Conservation (phyloP, 2,888 invertebrate genomes). For the Horisme vitalbata region DNA sequence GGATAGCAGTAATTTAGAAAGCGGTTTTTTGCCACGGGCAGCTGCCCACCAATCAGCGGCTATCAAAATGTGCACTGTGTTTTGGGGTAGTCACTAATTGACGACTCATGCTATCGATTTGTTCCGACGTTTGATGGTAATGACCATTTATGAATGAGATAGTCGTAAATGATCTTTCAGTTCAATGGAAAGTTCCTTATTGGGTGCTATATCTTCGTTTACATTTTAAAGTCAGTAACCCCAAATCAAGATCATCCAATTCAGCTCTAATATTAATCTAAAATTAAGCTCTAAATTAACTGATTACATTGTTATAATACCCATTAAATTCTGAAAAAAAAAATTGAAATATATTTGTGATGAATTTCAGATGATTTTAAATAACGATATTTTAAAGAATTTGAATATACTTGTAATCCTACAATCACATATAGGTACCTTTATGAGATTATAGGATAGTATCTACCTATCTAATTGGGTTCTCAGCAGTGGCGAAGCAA, state of each 20-base stretch:
- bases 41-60: slow-evolving; percentile 66
- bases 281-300: no score
- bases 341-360: no score
- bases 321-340: no score
- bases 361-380: no score
- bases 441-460: no score
- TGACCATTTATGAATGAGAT: slow-evolving; percentile 30
- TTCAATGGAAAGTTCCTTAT: slow-evolving; percentile 6
- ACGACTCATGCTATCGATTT: slow-evolving; percentile 58
- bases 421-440: no score
- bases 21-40: slow-evolving; percentile 74
- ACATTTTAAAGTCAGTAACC: slow-evolving; percentile 14
- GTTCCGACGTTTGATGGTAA: slow-evolving; percentile 37
- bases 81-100: slow-evolving; percentile 56
- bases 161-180: slow-evolving; percentile 15
- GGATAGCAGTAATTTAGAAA: slow-evolving; percentile 76
- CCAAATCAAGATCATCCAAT: no score
- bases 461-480: no score
- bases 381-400: no score
- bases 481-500: background rate
- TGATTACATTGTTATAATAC: no score
- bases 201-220: slow-evolving; percentile 1
- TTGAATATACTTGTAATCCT: no score
- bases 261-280: no score
- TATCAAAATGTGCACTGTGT: slow-evolving; percentile 67